These are phyloP conservation scores for Diprion similis DNA, from an alignment of 1,140 invertebrate genomes.

Conservation along the genomic window DNA sequence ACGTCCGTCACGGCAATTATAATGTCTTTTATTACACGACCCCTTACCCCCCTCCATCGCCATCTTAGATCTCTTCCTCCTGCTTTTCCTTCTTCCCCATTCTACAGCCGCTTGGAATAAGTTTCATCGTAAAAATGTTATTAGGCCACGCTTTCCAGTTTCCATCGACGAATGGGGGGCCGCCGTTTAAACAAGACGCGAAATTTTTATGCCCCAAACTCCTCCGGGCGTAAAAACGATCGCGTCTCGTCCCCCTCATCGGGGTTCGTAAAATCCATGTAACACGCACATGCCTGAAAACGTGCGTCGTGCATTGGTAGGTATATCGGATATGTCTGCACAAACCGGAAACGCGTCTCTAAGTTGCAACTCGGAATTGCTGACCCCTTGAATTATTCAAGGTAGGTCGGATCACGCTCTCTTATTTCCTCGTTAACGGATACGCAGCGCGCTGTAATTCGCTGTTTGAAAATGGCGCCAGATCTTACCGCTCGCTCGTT, in stretches of 20 bases:
- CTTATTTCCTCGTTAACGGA: too few species aligned
- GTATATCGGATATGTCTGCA: not conserved
- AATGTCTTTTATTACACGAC: conserved; percentile 57
- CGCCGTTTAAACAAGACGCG: conserved; percentile 57
- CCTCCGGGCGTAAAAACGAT: conserved; percentile 37
- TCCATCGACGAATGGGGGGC: conserved; percentile 30
- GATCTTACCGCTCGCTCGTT: too few species aligned
- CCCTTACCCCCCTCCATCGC: conserved; percentile 27
- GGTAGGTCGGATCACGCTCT: too few species aligned
- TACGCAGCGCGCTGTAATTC: too few species aligned
- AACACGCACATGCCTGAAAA: not conserved
- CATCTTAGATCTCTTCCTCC: conserved; percentile 1
- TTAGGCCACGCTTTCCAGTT: conserved; percentile 44
- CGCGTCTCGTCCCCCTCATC: conserved; percentile 16
- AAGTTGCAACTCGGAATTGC: too few species aligned
- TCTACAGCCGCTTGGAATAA: conserved; percentile 38
- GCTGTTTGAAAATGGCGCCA: too few species aligned
- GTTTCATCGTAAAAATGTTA: conserved; percentile 62
- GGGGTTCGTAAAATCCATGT: not conserved
- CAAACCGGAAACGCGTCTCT: not conserved
- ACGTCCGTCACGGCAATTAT: conserved; percentile 58
- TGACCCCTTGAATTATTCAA: too few species aligned
- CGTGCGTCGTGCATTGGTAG: too few species aligned
- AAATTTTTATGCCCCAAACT: conserved; percentile 44
- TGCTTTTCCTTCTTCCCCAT: conserved; percentile 14